Percentiles rank a stretch among this genome's conserved stretches.
Evolutionary conservation across 2,113 vertebrate genomes (phyloP).

Genomic region (Dolichotis patagonum): DNA sequence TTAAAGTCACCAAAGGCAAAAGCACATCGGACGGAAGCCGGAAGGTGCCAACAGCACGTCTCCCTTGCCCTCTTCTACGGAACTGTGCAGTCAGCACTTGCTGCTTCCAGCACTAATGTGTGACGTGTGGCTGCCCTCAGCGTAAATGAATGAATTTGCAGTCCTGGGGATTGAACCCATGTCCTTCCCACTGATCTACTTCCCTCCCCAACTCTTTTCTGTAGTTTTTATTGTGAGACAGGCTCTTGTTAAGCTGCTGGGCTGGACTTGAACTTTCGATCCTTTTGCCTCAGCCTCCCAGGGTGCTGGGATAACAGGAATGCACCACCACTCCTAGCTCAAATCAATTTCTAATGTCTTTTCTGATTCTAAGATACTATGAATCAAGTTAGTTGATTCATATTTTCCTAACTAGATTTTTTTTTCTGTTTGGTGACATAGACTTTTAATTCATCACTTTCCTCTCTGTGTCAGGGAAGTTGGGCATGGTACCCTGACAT

Average conservation of each 20-base stretch:
- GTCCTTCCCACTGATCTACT: background rate
- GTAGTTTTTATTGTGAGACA: background rate
- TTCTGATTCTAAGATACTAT: background rate
- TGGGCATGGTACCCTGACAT: background rate
- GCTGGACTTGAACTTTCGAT: background rate
- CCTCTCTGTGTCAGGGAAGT: background rate
- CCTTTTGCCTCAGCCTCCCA: background rate
- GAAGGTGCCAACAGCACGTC: background rate
- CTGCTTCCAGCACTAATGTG: background rate
- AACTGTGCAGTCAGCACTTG: background rate
- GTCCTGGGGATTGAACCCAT: background rate
- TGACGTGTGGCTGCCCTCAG: background rate
- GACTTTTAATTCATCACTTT: slow-evolving; percentile 53
- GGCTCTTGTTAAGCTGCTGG: background rate
- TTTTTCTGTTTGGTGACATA: background rate
- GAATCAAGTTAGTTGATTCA: background rate
- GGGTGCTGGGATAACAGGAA: background rate
- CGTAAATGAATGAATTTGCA: background rate
- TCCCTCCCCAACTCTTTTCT: background rate
- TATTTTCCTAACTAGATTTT: background rate
- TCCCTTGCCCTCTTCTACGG: background rate
- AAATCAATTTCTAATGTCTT: background rate
- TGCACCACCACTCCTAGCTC: background rate
- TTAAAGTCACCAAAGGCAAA: background rate
- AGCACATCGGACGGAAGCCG: fast-evolving